Base-by-base conservation (phyloP, 2,113 vertebrate species). In the Erythrocercus mccallii region DNA sequence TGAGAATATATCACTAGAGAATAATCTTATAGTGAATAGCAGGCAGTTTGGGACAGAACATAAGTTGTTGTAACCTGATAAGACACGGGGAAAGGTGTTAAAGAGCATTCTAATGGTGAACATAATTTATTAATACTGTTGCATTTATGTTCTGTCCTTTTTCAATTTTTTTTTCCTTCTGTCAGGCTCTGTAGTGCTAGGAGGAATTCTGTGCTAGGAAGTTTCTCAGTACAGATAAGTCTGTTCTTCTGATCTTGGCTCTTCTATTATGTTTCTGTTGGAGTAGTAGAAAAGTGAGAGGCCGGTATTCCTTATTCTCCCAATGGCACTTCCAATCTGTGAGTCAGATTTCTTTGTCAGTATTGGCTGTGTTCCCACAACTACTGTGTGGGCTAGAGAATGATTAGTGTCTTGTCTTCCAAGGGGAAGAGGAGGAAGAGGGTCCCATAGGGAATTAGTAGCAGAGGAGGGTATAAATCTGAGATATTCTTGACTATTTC, bases 21-120 rank as follows among this genome's bases (percentile, higher is more conserved):
- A 70, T 94, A 95, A 94, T 93, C 88, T 95, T 88, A 27, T 0
- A 51, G 33, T 73, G 87, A 95, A 83, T 76, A 96, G 85, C 60
- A 86, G 71, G 76, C 3, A 4, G 57, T 81, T 81, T 91, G 53
- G 57, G 80, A 45, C 72, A 88, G 68, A 88, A 69, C 9, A 7
- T 73, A 85, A 80, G 58, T 94, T 95, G 57, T 44, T 87, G 22
- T 91, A 94, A 87, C 85, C 62, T 94, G 90, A 4, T 91, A 86
- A 93, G 68, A 58, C 79, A 56, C 0, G 2, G 27, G 12, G 14
- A 61, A 82, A 80, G 62, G 62, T 82, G 60, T 77, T 95, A 80
- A 95, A 87, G 53, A 95, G 24, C 64, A 80, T 93, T 84, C 61
- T 47, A 72, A 25, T 86, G 27, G 24, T 68, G 57, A 78, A 15